Evolutionary conservation across 2,113 vertebrate species (phyloP), one percentile per base, ranked within the genome.

Genomic region (Trochalopteron elliotii): DNA sequence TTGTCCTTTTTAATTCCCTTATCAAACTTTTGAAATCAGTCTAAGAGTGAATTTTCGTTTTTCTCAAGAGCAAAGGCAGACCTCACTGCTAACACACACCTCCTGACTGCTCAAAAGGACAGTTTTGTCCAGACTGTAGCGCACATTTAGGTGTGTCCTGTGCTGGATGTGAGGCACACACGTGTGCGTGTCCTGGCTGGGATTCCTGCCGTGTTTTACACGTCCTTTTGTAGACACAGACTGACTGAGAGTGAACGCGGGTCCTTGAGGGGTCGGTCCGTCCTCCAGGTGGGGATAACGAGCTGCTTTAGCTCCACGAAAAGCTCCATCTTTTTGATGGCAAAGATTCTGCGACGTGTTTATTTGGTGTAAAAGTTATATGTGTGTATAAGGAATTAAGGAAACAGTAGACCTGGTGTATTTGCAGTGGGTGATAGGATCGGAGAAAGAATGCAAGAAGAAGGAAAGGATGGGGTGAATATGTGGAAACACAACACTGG

Each of bases 241-340:
- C 10, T 8, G 12, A 9, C 35, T 16, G n/a, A 0, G 47, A n/a
- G 39, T 11, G 59, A 69, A 14, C 15, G 3, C 40, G 27, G 24
- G 14, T 22, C 23, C 50, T 35, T 19, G 23, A 33, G 19, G 19
- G 31, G 15, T 31, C 12, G 13, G 14, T 70, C 31, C 5, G 10
- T 72, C 95, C 96, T 95, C 75, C 72, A 86, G 95, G 25, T 81
- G 94, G 96, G n/a, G 93, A 75, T 92, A 86, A 89, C 53, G 92
- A 96, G 94, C 96, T 90, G 21, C 55, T 74, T 60, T 53, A 70
- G 79, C 68, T 57, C 28, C 64, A 20, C 45, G 15, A 45, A 57
- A 77, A 67, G 5, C 42, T 47, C 44, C 44, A 20, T 45, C 19
- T 45, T 45, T 45, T 69, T 18, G 14, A 6, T 17, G n/a, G 23